phyloP scores from a whole-genome alignment of 2,797 vertebrate species.

The Enteromius unitaeniatus region DNA sequence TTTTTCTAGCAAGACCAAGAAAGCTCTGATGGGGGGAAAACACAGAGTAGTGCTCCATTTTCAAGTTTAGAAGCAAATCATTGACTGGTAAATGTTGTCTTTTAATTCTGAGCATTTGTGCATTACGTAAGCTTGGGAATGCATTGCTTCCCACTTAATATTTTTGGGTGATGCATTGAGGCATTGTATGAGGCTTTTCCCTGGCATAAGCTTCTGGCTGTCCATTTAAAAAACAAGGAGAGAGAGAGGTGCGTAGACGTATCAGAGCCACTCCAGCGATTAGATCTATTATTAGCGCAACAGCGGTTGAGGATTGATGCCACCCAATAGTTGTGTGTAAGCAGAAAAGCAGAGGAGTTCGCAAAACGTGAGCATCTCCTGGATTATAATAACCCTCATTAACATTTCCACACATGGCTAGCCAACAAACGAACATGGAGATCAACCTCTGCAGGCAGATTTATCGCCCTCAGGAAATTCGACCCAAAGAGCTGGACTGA shows the following conservation, averaged over 20 bases:
- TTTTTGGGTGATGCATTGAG: not conserved
- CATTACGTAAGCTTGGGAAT: not conserved
- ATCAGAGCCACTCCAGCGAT: constrained; percentile 62
- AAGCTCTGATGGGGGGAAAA: constrained; percentile 39
- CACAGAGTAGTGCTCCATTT: constrained; percentile 2
- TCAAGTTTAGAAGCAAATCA: constrained; percentile 25
- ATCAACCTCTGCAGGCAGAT: constrained; percentile 72
- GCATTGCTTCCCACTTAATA: not conserved
- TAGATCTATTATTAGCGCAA: constrained; percentile 71
- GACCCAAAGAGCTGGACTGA: constrained; percentile 22
- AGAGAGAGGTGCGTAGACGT: constrained; percentile 12
- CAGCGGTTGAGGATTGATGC: constrained; percentile 71
- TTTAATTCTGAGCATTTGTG: constrained; percentile 22
- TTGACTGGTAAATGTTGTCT: constrained; percentile 23
- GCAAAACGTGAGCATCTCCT: constrained; percentile 74
- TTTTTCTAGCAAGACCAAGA: constrained; percentile 47
- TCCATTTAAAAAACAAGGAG: constrained; percentile 43
- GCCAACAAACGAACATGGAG: constrained; percentile 79
- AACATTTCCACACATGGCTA: constrained; percentile 85
- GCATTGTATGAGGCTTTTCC: constrained; percentile 1
- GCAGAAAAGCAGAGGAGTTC: constrained; percentile 74
- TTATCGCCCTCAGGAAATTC: constrained; percentile 62
- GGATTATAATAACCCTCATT: constrained; percentile 82
- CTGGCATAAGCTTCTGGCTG: not conserved
- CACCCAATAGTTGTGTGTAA: constrained; percentile 65